Base-by-base conservation (phyloP, 1,140 invertebrate species). In the Euschistus heros region DNA sequence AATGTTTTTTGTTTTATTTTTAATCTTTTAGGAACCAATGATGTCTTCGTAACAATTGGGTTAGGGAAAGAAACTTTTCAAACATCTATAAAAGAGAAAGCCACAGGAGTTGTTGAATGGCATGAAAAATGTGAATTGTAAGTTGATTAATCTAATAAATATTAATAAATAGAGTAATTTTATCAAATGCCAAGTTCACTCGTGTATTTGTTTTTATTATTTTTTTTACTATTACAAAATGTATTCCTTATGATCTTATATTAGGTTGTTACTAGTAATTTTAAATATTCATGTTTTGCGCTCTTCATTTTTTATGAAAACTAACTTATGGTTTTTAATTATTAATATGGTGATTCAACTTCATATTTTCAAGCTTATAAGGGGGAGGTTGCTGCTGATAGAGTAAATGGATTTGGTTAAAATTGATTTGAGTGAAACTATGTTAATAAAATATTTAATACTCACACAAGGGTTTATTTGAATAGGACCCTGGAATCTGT, bases 51-150 rank as follows among this genome's bases (percentile, higher is more conserved):
- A 72, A 94, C 91, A 62, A 96, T 97, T 73, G 88, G 84, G 30
- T 79, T 96, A 69, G 93, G 92, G 24, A 96, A 96, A 79, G 92
- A 94, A 74, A 96, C 94, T 80, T 97, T 91, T 76, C 92, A 94
- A 78, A 97, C 94, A 54, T 95, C 93, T 57, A 85, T 94, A 66
- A 94, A 95, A 77, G 89, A 95, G 76, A 94, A 93, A 78, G 82
- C 88, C 18, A 76, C 79, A 60, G 81, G 85, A 68, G 85, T 85
- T 73, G 87, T 92, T 20, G 91, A 92, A 76, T 97, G 94, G 94
- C 85, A 90, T 75, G 94, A 97, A 77, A 92, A 96, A 82, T 97
- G 94, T 77, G 93, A 97, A 79, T 78, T 97, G 82, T 90, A 81
- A 82, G 84, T 83, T 62, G 18, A 20, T 67, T 24, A 22, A 18